Evolutionary conservation across 2,113 vertebrate genomes (phyloP).

Genomic region (Pomatorhinus ruficollis): DNA sequence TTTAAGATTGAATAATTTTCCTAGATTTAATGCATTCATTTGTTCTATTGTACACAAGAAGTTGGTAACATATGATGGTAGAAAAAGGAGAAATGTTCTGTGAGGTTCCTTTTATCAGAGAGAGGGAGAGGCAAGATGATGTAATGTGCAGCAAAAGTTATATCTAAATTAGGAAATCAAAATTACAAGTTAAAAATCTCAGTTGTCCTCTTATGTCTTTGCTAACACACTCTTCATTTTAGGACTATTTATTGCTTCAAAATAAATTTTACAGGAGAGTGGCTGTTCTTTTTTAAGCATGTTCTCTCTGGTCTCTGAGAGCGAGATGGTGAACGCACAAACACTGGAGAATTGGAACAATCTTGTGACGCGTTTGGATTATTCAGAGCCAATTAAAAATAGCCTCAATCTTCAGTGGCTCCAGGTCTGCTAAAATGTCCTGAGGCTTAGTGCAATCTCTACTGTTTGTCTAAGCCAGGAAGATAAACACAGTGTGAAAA

Average conservation of each 20-base stretch:
- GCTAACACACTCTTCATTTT: neutral
- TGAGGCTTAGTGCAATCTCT: neutral
- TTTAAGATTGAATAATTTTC: neutral
- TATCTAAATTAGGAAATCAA: neutral
- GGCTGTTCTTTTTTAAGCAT: neutral
- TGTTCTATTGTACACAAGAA: neutral
- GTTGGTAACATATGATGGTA: neutral
- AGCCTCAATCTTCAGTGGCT: slow-evolving; percentile 26
- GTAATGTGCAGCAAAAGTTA: neutral
- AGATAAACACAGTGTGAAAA: slow-evolving; percentile 31
- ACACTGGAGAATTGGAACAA: neutral
- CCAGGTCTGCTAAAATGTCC: neutral
- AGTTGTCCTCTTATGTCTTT: neutral
- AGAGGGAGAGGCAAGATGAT: neutral
- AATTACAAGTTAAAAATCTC: neutral
- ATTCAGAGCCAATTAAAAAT: slow-evolving; percentile 43
- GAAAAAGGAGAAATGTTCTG: neutral
- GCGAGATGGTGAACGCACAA: neutral
- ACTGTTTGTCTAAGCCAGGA: slow-evolving; percentile 1
- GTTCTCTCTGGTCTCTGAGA: neutral
- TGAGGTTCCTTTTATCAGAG: neutral
- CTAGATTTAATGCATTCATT: neutral
- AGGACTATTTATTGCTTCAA: neutral
- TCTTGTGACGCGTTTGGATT: neutral
- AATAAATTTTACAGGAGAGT: neutral